A percentile compares a stretch with the other conserved stretches of the same genome.
phyloP scores from a whole-genome alignment of 2,888 invertebrate genomes.

The Kryphioiulus occultus region DNA sequence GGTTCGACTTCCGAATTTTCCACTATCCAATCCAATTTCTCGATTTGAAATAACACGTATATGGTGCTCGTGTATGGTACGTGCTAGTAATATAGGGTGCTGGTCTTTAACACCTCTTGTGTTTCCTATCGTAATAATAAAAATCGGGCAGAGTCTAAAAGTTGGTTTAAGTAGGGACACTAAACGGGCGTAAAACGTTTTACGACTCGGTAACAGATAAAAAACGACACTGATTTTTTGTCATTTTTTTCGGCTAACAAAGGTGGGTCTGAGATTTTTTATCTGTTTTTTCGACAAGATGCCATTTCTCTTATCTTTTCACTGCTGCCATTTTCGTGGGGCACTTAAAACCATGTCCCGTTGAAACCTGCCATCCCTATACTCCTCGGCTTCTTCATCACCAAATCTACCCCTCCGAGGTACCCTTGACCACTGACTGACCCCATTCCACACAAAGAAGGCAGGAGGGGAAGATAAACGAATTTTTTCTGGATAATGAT shows the following conservation, averaged over 20 bases:
- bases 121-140: neutral
- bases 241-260: neutral
- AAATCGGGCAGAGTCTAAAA: neutral
- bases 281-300: neutral
- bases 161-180: neutral
- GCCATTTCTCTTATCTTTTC: neutral
- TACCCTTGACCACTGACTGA: slow-evolving; percentile 15
- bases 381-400: neutral
- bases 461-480: neutral
- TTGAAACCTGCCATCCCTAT: neutral
- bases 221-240: neutral
- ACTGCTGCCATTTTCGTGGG: neutral
- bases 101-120: neutral
- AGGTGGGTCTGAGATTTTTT: neutral
- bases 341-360: neutral
- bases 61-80: neutral
- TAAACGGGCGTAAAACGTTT: slow-evolving; percentile 31
- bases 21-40: too few relatives aligned
- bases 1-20: too few relatives aligned
- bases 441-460: slow-evolving; percentile 22
- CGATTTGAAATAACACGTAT: neutral
- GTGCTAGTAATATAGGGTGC: too few relatives aligned
- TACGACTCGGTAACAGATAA: neutral
- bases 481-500: neutral
- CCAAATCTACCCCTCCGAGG: neutral